phyloP scores from a whole-genome alignment of 2,888 invertebrate species.

The Parnassius smintheus region DNA sequence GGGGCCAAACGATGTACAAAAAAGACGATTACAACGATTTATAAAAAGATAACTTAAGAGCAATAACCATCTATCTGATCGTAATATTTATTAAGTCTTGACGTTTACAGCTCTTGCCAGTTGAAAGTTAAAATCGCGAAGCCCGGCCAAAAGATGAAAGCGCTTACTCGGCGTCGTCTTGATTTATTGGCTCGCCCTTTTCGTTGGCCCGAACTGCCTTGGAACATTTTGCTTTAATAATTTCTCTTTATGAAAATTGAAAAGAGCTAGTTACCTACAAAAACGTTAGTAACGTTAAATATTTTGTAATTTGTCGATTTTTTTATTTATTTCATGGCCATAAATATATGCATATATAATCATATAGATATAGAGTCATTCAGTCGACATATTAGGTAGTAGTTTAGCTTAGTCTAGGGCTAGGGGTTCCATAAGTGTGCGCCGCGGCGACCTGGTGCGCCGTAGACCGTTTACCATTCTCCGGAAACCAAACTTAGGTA shows the following conservation, averaged over 20 bases:
- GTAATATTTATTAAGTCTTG: conserved; percentile 27
- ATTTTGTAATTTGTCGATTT: neutral
- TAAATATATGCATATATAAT: too few species aligned
- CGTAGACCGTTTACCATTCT: too few species aligned
- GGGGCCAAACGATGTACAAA: too few species aligned
- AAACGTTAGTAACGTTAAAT: conserved; percentile 16
- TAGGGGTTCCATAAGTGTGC: too few species aligned
- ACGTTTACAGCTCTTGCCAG: conserved; percentile 23
- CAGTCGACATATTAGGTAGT: too few species aligned
- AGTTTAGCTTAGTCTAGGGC: too few species aligned
- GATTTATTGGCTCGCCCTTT: conserved; percentile 48
- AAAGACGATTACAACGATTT: too few species aligned
- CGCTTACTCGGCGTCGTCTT: conserved; percentile 47
- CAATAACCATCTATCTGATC: conserved; percentile 23
- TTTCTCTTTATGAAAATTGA: conserved; percentile 42
- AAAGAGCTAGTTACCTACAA: conserved; percentile 30
- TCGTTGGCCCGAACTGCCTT: conserved; percentile 43
- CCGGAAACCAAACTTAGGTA: too few species aligned
- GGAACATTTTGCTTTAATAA: conserved; percentile 40
- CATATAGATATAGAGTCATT: too few species aligned
- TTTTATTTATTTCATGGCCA: neutral
- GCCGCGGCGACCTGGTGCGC: too few species aligned
- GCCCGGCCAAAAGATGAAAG: conserved; percentile 48
- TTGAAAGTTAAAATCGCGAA: conserved; percentile 38
- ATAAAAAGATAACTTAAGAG: conserved; percentile 1